Evolutionary conservation across 2,888 invertebrate genomes (phyloP), one percentile per base, ranked within the genome.

Genomic region (Drosophila kanekoi): DNA sequence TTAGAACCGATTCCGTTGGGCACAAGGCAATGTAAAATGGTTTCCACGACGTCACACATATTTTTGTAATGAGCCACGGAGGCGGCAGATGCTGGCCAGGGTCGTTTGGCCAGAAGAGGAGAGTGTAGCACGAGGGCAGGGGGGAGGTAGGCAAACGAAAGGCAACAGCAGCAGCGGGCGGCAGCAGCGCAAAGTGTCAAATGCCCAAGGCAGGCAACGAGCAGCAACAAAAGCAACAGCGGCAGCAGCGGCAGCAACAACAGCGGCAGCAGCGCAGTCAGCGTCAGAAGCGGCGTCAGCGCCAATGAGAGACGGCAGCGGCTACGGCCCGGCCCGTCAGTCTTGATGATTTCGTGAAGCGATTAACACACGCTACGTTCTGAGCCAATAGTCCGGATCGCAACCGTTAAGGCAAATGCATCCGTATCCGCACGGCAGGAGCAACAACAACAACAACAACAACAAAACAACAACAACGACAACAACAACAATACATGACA

Each of bases 271-370:
- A 16, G 14, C 57, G 14, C 38, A 47, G 1, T 18, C 57, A 9
- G 35, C 37, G 4, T 13, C 14, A 4, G 1, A 48, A 23, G 10
- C 40, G 13, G 11, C 43, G 10, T 32, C 51, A 37, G 37, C 74
- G 52, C 13, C 66, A 48, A 61, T 56, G 60, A 53, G 53, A 64
- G 58, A 51, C 70, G 51, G 63, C 49, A 40, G 58, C 51, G 37
- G 48, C 48, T 16, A 41, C 53, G 52, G 52, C 52, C 52, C n/a
- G n/a, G 43, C 52, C 52, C 77, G 80, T 91, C 91, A 90, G 90
- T 91, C 90, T 90, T 89, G 76, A 89, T 88, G 87, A 90, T 91
- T 89, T 89, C 91, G 91, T 87, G 82, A 80, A 88, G 80, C 89
- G 87, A 87, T 87, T 88, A 91, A 89, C 90, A 90, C 82, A 77